Conservation (phyloP, 2,797 vertebrate genomes). For the Cygnus olor region DNA sequence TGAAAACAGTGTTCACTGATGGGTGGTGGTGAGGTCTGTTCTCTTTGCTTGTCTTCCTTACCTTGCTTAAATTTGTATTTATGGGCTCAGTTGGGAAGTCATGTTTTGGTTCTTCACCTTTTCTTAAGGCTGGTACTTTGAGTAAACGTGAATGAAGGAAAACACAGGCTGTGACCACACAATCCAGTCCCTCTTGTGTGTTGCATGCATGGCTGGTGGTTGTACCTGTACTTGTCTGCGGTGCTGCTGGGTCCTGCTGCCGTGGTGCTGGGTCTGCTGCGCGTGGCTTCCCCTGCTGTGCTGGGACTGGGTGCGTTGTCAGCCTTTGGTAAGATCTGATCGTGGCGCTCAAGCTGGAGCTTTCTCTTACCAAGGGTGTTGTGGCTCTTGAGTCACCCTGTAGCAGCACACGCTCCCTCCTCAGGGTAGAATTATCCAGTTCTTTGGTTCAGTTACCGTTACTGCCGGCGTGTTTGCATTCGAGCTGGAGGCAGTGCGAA, state of each 20-base stretch:
- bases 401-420: not conserved
- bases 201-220: not conserved
- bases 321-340: rapidly evolving
- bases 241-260: not conserved
- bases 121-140: not conserved
- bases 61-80: not conserved
- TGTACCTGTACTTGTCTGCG: not conserved
- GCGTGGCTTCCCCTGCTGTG: not conserved
- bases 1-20: not conserved
- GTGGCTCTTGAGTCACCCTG: not conserved
- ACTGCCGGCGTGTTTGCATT: not conserved
- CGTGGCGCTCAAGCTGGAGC: not conserved
- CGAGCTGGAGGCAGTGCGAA: not conserved
- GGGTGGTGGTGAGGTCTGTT: rapidly evolving
- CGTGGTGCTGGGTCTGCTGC: not conserved
- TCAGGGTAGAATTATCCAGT: not conserved
- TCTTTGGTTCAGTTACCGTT: not conserved
- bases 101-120: not conserved
- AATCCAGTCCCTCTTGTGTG: not conserved
- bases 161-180: not conserved
- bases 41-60: not conserved
- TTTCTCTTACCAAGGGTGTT: not conserved
- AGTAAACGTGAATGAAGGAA: not conserved
- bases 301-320: not conserved
- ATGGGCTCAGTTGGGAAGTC: not conserved